Evolutionary conservation across 1,140 invertebrate species (phyloP), one percentile per base, ranked within the genome.

Genomic region (Drosophila nikananu): DNA sequence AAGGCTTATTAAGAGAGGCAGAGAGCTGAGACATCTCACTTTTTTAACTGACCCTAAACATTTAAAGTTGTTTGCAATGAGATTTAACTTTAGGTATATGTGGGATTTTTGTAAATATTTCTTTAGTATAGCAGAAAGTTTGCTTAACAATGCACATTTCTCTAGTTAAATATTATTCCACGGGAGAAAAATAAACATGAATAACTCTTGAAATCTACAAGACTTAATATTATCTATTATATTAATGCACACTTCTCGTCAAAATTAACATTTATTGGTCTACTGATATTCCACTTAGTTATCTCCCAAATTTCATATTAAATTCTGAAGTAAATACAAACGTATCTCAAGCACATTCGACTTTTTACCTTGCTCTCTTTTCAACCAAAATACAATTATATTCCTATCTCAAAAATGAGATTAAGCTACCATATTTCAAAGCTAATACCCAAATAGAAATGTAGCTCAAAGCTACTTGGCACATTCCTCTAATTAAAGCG

Each of bases 1-100:
- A 65, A 52, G 66, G 48, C 61, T 70, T 70, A 70, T 70, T 71
- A 71, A 67, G 62, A 67, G 63, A 48, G 10, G 12, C 42, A 32
- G 25, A 17, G 13, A 27, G 25, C 35, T 25, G 19, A 61, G 39
- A 62, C 5, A 23, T 5, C 27, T 66, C 30, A n/a, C 60, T 37
- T 67, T 44, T 27, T 46, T 15, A 15, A 51, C 15, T 35, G 17
- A 42, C 19, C 17, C 32, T 5, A 62, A 30, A 61, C 21, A 25
- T 13, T 32, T 25, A 19, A 13, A 9, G 7, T 12, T 62, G 30
- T 39, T n/a, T 15, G 25, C 13, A 51, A 17, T 21, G 5, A 63
- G n/a, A 10, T 54, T 39, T 27, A 17, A 10, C n/a, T 17, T 17
- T 3, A 51, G 17, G 17, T n/a, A 10, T 27, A 17, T 51, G n/a